Conservation (phyloP, 2,113 vertebrate species). For the Coturnix japonica region DNA sequence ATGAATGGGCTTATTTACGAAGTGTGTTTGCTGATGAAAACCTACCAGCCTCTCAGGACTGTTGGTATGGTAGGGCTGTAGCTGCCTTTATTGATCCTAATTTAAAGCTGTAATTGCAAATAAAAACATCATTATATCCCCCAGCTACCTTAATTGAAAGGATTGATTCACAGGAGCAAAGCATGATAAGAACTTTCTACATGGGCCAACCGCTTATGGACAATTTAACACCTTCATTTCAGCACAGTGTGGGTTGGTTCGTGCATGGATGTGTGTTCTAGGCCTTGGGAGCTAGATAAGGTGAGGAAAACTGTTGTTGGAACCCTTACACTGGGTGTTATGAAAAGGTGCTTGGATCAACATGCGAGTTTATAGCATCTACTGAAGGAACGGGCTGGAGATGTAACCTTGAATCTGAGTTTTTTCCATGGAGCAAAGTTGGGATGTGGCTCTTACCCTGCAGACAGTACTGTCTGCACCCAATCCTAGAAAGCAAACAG, state of each 20-base stretch:
- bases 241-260: not conserved
- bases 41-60: conserved; percentile 15
- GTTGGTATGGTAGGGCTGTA: conserved; percentile 71
- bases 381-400: not conserved
- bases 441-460: not conserved
- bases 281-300: not conserved
- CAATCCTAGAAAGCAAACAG: conserved; percentile 14
- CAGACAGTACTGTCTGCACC: not conserved
- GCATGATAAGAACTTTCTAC: conserved; percentile 46
- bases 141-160: conserved; percentile 65
- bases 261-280: not conserved
- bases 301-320: not conserved
- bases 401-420: not conserved
- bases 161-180: conserved; percentile 50
- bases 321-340: not conserved
- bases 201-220: conserved; percentile 13
- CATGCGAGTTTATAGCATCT: not conserved
- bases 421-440: not conserved
- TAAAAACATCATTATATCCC: conserved; percentile 82
- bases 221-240: conserved; percentile 54
- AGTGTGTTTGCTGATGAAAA: conserved; percentile 72
- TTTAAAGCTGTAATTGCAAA: conserved; percentile 84
- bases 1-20: conserved; percentile 78
- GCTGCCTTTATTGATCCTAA: conserved; percentile 83
- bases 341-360: not conserved